Evolutionary conservation across 2,797 vertebrate genomes (phyloP).

Genomic region (Aulostomus chinensis): DNA sequence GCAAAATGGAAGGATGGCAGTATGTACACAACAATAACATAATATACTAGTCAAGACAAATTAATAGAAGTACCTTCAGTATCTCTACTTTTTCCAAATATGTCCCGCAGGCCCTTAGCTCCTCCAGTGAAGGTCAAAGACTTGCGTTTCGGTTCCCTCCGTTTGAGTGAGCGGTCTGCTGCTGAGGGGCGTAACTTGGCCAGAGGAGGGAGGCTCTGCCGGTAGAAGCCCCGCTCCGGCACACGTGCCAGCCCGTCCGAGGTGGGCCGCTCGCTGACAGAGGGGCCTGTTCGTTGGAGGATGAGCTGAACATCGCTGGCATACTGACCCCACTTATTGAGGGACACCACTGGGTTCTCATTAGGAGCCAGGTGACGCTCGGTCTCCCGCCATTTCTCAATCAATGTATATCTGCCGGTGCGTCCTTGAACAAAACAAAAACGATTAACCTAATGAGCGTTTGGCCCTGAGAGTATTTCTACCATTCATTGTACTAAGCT

Average conservation of each 20-base stretch:
- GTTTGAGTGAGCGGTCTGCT: constrained; percentile 86
- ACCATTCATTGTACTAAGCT: too few species aligned
- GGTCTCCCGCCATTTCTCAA: constrained; percentile 96
- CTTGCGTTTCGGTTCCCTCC: constrained; percentile 93
- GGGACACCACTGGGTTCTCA: constrained; percentile 91
- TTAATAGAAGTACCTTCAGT: constrained; percentile 64
- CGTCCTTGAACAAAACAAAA: constrained; percentile 77
- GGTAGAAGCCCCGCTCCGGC: constrained; percentile 88
- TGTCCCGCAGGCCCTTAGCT: constrained; percentile 89
- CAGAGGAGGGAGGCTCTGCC: constrained; percentile 92
- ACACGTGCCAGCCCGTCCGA: constrained; percentile 84
- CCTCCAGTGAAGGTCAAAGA: constrained; percentile 93
- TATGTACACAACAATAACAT: too few species aligned
- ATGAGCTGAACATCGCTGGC: constrained; percentile 96
- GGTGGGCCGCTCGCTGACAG: constrained; percentile 87
- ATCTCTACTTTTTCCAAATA: constrained; percentile 90
- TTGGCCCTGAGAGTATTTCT: too few species aligned
- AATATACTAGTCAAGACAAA: neutral
- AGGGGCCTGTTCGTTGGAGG: constrained; percentile 91
- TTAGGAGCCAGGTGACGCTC: constrained; percentile 92
- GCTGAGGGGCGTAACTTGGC: constrained; percentile 87
- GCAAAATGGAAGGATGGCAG: neutral
- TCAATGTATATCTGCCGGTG: constrained; percentile 93
- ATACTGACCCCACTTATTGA: constrained; percentile 98
- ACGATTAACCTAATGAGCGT: too few species aligned